These are phyloP conservation scores for Chiroxiphia lanceolata DNA, from an alignment of 2,797 vertebrate species.

Conservation along the genomic window DNA sequence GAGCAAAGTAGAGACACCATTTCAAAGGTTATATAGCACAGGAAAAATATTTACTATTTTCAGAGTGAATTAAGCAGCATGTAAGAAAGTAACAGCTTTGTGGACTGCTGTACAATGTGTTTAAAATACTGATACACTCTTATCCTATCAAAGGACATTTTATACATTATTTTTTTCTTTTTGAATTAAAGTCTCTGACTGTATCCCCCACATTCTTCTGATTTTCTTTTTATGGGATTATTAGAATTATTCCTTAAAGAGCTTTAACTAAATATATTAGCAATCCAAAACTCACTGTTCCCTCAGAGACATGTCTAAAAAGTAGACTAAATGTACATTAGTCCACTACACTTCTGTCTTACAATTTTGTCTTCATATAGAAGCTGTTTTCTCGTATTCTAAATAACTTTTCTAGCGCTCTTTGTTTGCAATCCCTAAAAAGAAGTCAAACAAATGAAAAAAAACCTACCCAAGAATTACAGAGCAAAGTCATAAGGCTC, in stretches of 20 bases:
- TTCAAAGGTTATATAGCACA: not conserved
- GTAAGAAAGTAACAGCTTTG: not conserved
- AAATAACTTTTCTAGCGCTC: not conserved
- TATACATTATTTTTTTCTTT: not conserved
- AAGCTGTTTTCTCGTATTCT: not conserved
- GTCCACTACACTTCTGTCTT: not conserved
- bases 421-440: not conserved
- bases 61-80: not conserved
- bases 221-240: not conserved
- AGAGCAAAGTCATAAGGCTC: not conserved
- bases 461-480: not conserved
- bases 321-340: rapidly evolving
- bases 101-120: not conserved
- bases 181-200: not conserved
- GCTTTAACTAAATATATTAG: not conserved
- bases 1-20: rapidly evolving
- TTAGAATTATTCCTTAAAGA: not conserved
- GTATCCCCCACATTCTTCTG: not conserved
- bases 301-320: not conserved
- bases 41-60: not conserved
- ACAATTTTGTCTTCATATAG: not conserved
- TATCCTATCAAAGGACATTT: not conserved
- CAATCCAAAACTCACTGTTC: not conserved
- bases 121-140: not conserved
- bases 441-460: not conserved